Evolutionary conservation across 2,888 invertebrate species (phyloP), one percentile per base, ranked within the genome.

Genomic region (Xestia sexstrigata): DNA sequence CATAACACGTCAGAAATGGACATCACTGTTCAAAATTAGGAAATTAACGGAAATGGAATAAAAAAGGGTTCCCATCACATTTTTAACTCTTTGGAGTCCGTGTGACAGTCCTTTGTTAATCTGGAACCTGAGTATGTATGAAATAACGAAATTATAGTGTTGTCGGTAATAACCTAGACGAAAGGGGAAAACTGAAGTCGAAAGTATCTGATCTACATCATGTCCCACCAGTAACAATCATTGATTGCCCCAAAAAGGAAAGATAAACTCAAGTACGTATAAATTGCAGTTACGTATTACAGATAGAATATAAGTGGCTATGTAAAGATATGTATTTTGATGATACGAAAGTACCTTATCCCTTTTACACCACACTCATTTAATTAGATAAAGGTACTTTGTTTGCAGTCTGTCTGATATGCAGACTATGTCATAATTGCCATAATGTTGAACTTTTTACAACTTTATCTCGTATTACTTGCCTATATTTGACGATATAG

Each of bases 341-440:
- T 47, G n/a, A 70, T 35, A 69, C 17, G 35, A 71, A n/a, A 47
- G 20, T 70, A 70, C n/a, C n/a, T n/a, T n/a, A 70, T 70, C 6
- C n/a, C 5, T 47, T 20, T 71, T 47, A 20, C 0, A n/a, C n/a
- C n/a, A n/a, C 15, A n/a, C 69, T 8, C 26, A 0, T 39, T 13
- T 49, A 35, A 39, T 23, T 23, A 70, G n/a, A n/a, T n/a, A n/a
- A n/a, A n/a, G n/a, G 58, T 15, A 26, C 7, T 17, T 70, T 45
- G 9, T 30, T 70, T 42, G 20, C 35, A 35, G 20, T 60, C 26
- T 8, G 39, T 42, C 39, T 66, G 17, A 0, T 30, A 45, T 2
- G 62, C 62, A 35, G 35, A 62, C 8, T 39, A 39, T 15, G 26
- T 20, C 30, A 68, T 68, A 45, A 45, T 7, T 70, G 23, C 11